phyloP scores from a whole-genome alignment of 2,113 vertebrate genomes.

The Pluvialis apricaria region DNA sequence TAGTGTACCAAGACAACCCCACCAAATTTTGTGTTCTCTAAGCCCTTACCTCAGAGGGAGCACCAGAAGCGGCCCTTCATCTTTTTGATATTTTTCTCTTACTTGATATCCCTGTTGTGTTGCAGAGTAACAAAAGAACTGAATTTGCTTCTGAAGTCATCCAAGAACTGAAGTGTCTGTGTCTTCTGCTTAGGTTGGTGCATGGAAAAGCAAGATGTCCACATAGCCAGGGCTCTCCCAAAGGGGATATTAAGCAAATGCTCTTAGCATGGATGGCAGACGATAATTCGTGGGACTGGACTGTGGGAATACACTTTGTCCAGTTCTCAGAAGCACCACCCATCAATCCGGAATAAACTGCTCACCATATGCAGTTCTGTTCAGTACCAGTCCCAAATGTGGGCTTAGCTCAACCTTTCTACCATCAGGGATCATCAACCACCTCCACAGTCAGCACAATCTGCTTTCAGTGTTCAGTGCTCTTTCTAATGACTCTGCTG shows the following conservation, averaged over 20 bases:
- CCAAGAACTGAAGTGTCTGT: neutral
- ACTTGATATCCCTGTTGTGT: neutral
- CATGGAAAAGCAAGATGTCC: neutral
- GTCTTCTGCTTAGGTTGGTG: neutral
- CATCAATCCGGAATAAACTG: neutral
- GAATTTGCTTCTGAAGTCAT: neutral
- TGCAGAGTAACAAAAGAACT: neutral
- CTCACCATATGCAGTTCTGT: fast-evolving
- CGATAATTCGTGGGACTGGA: neutral
- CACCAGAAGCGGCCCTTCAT: neutral
- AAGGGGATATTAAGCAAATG: neutral
- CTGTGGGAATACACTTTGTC: neutral
- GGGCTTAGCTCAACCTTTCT: neutral
- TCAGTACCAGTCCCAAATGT: neutral
- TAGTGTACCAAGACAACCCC: neutral
- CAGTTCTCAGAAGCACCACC: neutral
- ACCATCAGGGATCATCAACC: neutral
- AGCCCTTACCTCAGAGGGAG: neutral
- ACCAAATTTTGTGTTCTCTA: neutral
- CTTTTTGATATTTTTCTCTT: neutral
- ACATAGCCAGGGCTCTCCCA: neutral
- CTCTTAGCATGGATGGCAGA: neutral
- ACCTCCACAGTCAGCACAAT: neutral
- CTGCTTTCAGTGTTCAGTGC: neutral
- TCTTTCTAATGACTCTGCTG: neutral